These are phyloP conservation scores for Anoplopoma fimbria DNA, from an alignment of 2,113 vertebrate genomes.

Conservation along the genomic window DNA sequence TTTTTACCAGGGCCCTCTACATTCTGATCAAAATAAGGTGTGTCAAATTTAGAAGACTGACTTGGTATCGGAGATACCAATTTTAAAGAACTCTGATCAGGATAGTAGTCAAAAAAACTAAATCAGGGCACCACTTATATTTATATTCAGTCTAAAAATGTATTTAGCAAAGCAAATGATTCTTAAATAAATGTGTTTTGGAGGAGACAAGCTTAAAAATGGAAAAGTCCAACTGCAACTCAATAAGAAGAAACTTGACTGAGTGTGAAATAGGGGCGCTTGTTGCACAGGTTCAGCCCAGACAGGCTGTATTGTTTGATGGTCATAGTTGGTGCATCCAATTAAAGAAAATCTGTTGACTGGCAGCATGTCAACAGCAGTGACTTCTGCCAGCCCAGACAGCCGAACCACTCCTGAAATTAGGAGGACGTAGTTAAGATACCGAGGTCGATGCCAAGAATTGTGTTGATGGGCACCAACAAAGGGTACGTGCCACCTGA, in stretches of 20 bases:
- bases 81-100: neutral
- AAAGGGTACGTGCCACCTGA: neutral
- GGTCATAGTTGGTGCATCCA: constrained; percentile 7
- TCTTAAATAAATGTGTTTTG: neutral
- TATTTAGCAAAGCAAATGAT: neutral
- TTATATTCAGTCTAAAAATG: neutral
- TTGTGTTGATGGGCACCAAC: neutral
- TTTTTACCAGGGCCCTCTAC: no score
- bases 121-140: neutral
- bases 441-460: neutral
- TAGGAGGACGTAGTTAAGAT: neutral
- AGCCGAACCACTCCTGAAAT: constrained; percentile 18
- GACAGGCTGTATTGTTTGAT: neutral
- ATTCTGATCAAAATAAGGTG: no score
- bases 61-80: neutral
- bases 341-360: constrained; percentile 14
- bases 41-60: no score
- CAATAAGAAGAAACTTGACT: neutral
- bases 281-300: neutral
- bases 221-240: neutral
- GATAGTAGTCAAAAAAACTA: neutral
- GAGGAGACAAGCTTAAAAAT: neutral
- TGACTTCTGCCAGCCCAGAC: neutral
- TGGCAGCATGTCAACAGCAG: constrained; percentile 16
- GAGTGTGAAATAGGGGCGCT: neutral